A percentile compares a stretch with the other conserved stretches of the same genome.
phyloP scores from a whole-genome alignment of 2,888 invertebrate genomes.

The Lutraria lutraria region DNA sequence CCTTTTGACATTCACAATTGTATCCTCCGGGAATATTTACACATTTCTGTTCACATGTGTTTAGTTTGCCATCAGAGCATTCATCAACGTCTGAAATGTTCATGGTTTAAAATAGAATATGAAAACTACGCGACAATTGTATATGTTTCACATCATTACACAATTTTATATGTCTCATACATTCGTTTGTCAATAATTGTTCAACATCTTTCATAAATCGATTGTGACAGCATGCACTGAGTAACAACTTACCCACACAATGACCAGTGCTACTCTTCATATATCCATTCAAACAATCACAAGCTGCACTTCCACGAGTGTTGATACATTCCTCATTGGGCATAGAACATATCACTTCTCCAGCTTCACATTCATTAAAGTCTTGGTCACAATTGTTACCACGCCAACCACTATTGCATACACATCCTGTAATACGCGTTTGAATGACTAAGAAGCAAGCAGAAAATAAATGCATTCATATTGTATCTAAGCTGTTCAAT shows the following conservation, averaged over 20 bases:
- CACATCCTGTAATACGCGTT: constrained; percentile 26
- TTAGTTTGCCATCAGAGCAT: constrained; percentile 21
- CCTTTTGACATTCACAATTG: constrained; percentile 26
- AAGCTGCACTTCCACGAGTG: constrained; percentile 24
- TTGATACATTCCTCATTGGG: constrained; percentile 26
- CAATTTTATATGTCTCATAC: too few species aligned
- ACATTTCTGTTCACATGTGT: constrained; percentile 39
- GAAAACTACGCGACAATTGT: too few species aligned
- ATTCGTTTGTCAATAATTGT: too few species aligned
- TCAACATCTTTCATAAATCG: too few species aligned
- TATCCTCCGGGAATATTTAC: constrained; percentile 30
- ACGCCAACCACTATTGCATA: constrained; percentile 20
- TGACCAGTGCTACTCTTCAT: background rate
- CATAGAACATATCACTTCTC: background rate
- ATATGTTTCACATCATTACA: background rate
- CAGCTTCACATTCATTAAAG: constrained; percentile 9
- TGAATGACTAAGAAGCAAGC: too few species aligned
- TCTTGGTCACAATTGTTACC: constrained; percentile 26
- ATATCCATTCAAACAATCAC: background rate
- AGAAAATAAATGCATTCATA: too few species aligned
- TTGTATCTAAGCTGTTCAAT: too few species aligned
- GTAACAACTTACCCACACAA: constrained; percentile 3
- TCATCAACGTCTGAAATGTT: constrained; percentile 41
- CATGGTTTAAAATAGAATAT: background rate
- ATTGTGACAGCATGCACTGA: background rate